Base-by-base conservation (phyloP, 1,140 invertebrate genomes). In the Neoseiulus cucumeris region DNA sequence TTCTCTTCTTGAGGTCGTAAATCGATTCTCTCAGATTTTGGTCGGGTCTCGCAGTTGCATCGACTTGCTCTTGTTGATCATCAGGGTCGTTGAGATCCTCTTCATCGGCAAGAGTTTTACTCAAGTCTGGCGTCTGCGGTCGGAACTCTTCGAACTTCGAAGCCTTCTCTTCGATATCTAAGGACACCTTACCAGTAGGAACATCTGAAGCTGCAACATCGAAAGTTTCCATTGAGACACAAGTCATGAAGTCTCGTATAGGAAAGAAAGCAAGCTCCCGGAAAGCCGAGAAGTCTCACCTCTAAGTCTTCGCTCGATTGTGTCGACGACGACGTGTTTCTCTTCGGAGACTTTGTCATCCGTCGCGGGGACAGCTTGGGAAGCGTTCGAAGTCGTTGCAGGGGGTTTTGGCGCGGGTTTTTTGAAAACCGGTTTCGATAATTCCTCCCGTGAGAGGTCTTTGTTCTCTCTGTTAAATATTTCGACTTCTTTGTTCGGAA, bases 31-130 rank as follows among this genome's bases (percentile, higher is more conserved):
- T 65, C 64, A n/a, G 64, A 65, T 18, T n/a, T 42, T 17, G 17
- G 70, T 69, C 28, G 67, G 68, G 51, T 69, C 70, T 66, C 67
- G 68, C 4, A 68, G 67, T 67, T 9, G 28, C 64, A 42, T 65
- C 64, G 39, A 22, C 64, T 65, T 14, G 44, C 28, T 41, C 20
- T 65, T 42, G 39, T 17, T 44, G 18, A 14, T 65, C 28, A 17
- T 65, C 22, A 65, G 4, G 1, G 18, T 42, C 22, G 28, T 65
- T 28, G 22, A 47, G 28, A 51, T 25, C 28, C 64, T 65, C 64
- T 44, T 65, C 64, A 42, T 42, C 64, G 14, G 17, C 64, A 1
- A 59, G 22, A 17, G 51, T 59, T 25, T 25, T 59, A 9, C 51
- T 59, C 14, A 59, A 33, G 22, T 59, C 51, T 25, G 51, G 51